Conservation (phyloP, 2,888 invertebrate genomes). For the Dicranocentrus wangi region DNA sequence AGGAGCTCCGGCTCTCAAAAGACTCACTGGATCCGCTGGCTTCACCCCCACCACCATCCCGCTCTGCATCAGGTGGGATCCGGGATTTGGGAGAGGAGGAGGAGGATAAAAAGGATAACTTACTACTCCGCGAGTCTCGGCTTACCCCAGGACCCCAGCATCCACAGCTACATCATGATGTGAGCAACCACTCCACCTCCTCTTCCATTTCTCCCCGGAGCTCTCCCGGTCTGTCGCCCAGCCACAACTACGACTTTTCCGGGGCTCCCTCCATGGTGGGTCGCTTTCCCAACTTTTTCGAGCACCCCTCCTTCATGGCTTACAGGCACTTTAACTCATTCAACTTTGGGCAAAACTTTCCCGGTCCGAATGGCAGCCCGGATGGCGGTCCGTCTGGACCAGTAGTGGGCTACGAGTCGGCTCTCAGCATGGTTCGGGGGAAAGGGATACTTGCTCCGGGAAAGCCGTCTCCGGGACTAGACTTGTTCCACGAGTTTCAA, state of each 20-base stretch:
- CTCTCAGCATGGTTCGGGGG: constrained; percentile 58
- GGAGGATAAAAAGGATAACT: constrained; percentile 15
- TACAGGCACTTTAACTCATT: constrained; percentile 72
- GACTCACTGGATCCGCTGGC: too few species aligned
- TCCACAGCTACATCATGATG: constrained; percentile 46
- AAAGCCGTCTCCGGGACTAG: constrained; percentile 67
- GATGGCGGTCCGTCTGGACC: constrained; percentile 45
- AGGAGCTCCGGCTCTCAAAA: constrained; percentile 48
- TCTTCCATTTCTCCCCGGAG: constrained; percentile 70
- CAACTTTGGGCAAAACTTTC: constrained; percentile 68
- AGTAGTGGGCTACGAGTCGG: constrained; percentile 68
- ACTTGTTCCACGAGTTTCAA: constrained; percentile 71
- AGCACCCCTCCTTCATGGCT: constrained; percentile 72
- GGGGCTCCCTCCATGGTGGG: constrained; percentile 70
- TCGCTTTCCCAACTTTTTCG: constrained; percentile 70
- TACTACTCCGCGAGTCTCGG: constrained; percentile 41
- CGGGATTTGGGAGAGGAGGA: constrained; percentile 14
- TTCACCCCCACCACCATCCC: constrained; percentile 27
- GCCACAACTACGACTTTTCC: constrained; percentile 68
- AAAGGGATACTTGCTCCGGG: constrained; percentile 64
- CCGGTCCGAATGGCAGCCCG: constrained; percentile 29
- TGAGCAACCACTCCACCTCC: constrained; percentile 68
- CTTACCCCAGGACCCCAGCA: constrained; percentile 55
- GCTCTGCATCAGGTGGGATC: constrained; percentile 10
- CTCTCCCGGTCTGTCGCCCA: constrained; percentile 70